phyloP scores from a whole-genome alignment of 2,888 invertebrate genomes.

The Cheilosia soror region DNA sequence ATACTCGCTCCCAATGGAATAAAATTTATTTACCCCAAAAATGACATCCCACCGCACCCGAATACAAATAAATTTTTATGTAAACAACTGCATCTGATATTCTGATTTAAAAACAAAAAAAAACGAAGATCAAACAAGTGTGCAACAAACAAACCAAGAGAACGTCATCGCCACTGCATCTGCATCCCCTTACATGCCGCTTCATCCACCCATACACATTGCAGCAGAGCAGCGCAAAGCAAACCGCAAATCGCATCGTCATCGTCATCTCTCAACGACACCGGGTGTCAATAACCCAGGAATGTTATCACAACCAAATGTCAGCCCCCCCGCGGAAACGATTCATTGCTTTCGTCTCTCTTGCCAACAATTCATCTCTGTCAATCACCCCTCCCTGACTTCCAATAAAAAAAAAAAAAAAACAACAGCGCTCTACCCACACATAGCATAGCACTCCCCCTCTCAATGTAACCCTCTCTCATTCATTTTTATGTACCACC shows the following conservation, averaged over 20 bases:
- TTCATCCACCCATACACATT: neutral
- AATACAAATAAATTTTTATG: neutral
- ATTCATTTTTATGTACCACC: too few species aligned
- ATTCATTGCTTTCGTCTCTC: conserved; percentile 3
- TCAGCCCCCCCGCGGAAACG: conserved; percentile 24
- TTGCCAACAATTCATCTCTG: conserved; percentile 39
- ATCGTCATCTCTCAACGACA: conserved; percentile 37
- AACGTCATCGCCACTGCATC: neutral
- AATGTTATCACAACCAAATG: conserved; percentile 61
- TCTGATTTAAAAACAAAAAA: neutral
- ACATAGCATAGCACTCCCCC: conserved; percentile 7
- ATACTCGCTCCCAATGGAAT: neutral
- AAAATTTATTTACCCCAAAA: neutral
- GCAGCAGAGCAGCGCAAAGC: conserved; percentile 4
- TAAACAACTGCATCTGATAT: conserved; percentile 6
- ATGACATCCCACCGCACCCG: neutral
- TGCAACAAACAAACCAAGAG: conserved; percentile 11
- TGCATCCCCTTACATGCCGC: neutral
- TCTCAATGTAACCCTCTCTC: conserved; percentile 10
- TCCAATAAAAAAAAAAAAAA: conserved; percentile 42
- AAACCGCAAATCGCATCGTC: conserved; percentile 14
- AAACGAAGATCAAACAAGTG: conserved; percentile 49
- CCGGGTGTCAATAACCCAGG: conserved; percentile 69
- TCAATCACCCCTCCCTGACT: conserved; percentile 58
- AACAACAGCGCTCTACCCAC: conserved; percentile 10